Evolutionary conservation across 1,140 invertebrate species (phyloP).

Genomic region (Zaprionus gabonicus): DNA sequence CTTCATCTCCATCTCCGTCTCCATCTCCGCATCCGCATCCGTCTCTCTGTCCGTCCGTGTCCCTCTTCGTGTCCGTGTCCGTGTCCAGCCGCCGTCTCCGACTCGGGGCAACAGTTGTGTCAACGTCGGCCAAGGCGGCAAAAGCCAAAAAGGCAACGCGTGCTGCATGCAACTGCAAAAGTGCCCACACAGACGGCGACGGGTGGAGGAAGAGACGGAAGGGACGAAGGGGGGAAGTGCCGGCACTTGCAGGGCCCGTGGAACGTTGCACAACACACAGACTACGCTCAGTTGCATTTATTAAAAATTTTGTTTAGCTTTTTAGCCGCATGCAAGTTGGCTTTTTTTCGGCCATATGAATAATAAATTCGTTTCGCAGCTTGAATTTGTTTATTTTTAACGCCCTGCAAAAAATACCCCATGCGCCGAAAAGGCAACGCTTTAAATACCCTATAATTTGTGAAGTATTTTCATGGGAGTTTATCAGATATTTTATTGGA

Average conservation of each 20-base stretch:
- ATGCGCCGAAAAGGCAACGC: background rate
- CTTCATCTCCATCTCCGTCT: background rate
- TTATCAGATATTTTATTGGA: too few species aligned
- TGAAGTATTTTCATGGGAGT: background rate
- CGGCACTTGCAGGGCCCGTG: slow-evolving; percentile 9
- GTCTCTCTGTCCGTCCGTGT: slow-evolving; percentile 3
- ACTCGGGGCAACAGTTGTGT: slow-evolving; percentile 63
- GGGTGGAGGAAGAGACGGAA: background rate
- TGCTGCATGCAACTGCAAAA: slow-evolving; percentile 73
- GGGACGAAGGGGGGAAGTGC: background rate
- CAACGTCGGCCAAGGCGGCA: slow-evolving; percentile 40
- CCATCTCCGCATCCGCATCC: slow-evolving; percentile 10
- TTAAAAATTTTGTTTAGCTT: slow-evolving; percentile 62
- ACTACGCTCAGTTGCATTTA: slow-evolving; percentile 53
- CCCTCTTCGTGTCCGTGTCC: slow-evolving; percentile 15
- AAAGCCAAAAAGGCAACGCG: slow-evolving; percentile 53
- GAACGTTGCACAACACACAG: slow-evolving; percentile 19
- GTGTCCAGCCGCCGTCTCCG: slow-evolving; percentile 18
- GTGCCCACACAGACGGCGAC: slow-evolving; percentile 27
- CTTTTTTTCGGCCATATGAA: slow-evolving; percentile 60
- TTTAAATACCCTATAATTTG: slow-evolving; percentile 18
- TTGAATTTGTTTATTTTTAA: slow-evolving; percentile 23
- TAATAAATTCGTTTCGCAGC: slow-evolving; percentile 55
- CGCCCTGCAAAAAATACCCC: background rate
- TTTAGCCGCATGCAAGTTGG: slow-evolving; percentile 42